Percentiles rank a stretch among this genome's conserved stretches.
Evolutionary conservation across 1,140 invertebrate genomes (phyloP).

Genomic region (Apocrypta bakeri): DNA sequence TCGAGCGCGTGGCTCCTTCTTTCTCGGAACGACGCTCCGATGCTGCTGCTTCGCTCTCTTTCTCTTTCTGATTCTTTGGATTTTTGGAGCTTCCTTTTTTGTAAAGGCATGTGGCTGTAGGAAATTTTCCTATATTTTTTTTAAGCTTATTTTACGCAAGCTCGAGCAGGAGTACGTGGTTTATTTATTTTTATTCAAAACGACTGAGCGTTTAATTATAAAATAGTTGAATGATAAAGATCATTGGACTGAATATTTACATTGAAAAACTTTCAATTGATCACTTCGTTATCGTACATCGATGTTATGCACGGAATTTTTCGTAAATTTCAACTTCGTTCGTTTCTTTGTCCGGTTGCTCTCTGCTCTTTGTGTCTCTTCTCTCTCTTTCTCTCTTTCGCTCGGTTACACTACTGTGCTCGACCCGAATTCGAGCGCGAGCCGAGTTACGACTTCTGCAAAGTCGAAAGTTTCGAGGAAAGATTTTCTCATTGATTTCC

Average conservation of each 20-base stretch:
- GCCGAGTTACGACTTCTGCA: constrained; percentile 43
- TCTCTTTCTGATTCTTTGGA: neutral
- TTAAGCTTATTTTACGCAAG: neutral
- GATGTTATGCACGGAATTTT: neutral
- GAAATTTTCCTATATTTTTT: neutral
- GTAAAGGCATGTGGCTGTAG: neutral
- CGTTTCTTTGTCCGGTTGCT: constrained; percentile 1
- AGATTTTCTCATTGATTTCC: constrained; percentile 50
- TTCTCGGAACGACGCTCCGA: neutral
- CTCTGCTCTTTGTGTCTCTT: constrained; percentile 8
- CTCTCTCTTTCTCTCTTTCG: constrained; percentile 22
- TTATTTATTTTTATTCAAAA: too few relatives aligned
- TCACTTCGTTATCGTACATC: neutral
- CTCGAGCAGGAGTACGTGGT: too few relatives aligned
- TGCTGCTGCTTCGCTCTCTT: neutral
- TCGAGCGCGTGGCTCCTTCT: neutral
- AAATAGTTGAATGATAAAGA: too few relatives aligned
- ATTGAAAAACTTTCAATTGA: too few relatives aligned
- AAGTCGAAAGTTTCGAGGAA: constrained; percentile 48
- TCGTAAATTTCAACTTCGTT: neutral
- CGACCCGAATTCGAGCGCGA: constrained; percentile 42
- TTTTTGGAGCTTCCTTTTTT: neutral
- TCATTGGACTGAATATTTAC: too few relatives aligned
- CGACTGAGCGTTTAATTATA: too few relatives aligned
- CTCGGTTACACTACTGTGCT: constrained; percentile 30